A percentile compares a stretch with the other conserved stretches of the same genome.
Evolutionary conservation across 2,113 vertebrate genomes (phyloP).

Genomic region (Calidris pugnax): DNA sequence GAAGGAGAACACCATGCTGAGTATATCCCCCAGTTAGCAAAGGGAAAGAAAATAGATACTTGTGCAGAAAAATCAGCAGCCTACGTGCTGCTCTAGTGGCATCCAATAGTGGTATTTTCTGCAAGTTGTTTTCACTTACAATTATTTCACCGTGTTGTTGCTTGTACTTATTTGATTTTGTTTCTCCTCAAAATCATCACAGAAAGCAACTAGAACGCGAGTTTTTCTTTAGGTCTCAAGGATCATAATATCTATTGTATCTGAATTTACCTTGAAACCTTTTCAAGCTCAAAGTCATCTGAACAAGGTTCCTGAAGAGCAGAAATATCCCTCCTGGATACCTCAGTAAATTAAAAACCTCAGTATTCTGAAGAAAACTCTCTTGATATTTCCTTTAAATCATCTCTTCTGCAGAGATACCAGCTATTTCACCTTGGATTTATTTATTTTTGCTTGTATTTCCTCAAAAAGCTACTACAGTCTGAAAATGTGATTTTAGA

Average conservation of each 20-base stretch:
- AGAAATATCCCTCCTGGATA: not conserved
- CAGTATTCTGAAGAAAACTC: not conserved
- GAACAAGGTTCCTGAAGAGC: not conserved
- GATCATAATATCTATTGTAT: not conserved
- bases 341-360: not conserved
- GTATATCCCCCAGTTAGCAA: not conserved
- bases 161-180: not conserved
- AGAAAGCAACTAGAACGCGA: not conserved
- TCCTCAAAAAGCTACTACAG: not conserved
- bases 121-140: not conserved
- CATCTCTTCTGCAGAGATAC: not conserved
- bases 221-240: not conserved
- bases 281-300: not conserved
- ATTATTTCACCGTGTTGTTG: not conserved
- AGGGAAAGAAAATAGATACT: not conserved
- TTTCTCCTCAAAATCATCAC: not conserved
- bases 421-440: not conserved
- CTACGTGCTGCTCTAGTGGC: not conserved
- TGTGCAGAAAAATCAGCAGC: not conserved
- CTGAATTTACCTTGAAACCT: not conserved
- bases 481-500: not conserved
- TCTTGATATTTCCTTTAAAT: not conserved
- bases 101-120: not conserved
- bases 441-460: not conserved
- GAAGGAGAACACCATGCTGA: not conserved